Evolutionary conservation across 1,140 invertebrate species (phyloP), one percentile per base, ranked within the genome.

Genomic region (Lineus longissimus): DNA sequence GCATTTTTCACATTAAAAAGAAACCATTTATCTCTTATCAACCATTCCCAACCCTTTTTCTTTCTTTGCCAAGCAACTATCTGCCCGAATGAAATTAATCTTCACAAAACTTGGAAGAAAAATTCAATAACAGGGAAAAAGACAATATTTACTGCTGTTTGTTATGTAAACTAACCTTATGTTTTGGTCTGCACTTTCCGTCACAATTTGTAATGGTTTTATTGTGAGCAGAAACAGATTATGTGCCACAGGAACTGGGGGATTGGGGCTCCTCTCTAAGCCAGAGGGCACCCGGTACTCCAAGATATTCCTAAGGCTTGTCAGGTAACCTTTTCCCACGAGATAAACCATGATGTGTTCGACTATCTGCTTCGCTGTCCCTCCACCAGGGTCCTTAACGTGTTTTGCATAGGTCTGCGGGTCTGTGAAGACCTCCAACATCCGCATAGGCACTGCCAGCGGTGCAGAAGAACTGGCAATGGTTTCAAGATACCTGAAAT

Each of bases 201-300:
- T 67, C 30, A 76, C 71, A 70, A 76, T 69, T 33, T 68, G 68
- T 15, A 95, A 76, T 0, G 93, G 92, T 67, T 88, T 85, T 65
- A 88, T 84, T 47, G 94, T 86, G 63, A 95, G 85, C 64, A 90
- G 87, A 59, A 93, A 82, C 11, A 94, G 80, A 66, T 88, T 89
- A 60, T 87, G 87, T 30, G 90, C 85, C 7, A 92, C 81, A 13
- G 89, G 88, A 45, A 88, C 92, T 0, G 90, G 90, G n/a, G 91
- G 85, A 47, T 86, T 82, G 2, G 87, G 67, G 0, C 87, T 87
- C 36, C 86, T 84, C 25, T 89, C 89, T 70, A 91, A 84, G 62
- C 91, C 77, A 13, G 88, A 85, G 45, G 90, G 90, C 43, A 90
- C 85, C 78, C 88, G 88, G 45, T 84, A 75, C 71, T 92, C 88